phyloP scores from a whole-genome alignment of 1,140 invertebrate species.

The Magallana ariakensis region DNA sequence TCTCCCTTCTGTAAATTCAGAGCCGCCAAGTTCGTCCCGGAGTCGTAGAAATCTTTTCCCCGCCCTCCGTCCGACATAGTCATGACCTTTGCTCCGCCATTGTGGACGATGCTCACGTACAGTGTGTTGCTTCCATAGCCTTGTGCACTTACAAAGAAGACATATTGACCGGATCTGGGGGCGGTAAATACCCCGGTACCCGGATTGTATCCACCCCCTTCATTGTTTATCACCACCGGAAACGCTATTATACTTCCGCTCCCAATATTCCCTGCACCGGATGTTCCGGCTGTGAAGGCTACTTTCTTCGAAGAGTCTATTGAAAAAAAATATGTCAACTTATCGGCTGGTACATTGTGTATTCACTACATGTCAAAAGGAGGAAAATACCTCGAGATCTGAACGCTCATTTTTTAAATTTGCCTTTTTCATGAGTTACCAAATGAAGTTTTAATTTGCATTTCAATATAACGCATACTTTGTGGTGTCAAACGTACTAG shows the following conservation, averaged over 20 bases:
- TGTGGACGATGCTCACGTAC: not conserved
- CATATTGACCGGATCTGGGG: not conserved
- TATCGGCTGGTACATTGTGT: too few species aligned
- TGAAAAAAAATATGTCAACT: not conserved
- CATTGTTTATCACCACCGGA: slow-evolving; percentile 7
- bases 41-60: slow-evolving; percentile 22
- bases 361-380: too few species aligned
- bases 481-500: too few species aligned
- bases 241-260: not conserved
- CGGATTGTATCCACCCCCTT: slow-evolving; percentile 11
- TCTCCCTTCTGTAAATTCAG: not conserved
- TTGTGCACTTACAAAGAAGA: not conserved
- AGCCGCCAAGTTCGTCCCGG: not conserved
- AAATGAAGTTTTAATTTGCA: too few species aligned
- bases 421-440: too few species aligned
- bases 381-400: too few species aligned
- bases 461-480: too few species aligned
- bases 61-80: slow-evolving; percentile 1
- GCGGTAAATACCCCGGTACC: not conserved
- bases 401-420: too few species aligned
- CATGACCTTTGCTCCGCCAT: not conserved
- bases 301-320: not conserved
- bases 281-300: not conserved
- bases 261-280: not conserved
- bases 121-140: not conserved